These are phyloP conservation scores for Galemys pyrenaicus DNA, from an alignment of 2,113 vertebrate species.

Conservation along the genomic window DNA sequence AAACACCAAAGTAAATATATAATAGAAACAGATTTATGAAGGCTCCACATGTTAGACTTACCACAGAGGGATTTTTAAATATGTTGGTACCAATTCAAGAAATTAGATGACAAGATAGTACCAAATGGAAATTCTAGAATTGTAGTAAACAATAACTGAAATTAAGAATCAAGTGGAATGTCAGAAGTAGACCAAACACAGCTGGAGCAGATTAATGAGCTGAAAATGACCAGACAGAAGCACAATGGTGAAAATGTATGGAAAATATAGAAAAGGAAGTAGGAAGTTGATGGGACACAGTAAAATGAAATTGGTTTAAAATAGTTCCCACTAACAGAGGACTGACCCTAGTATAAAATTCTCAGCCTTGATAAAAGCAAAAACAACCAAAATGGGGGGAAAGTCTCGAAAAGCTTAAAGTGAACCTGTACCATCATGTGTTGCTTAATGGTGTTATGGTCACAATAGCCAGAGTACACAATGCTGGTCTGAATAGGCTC, in stretches of 20 bases:
- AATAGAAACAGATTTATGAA: background rate
- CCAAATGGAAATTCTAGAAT: constrained; percentile 41
- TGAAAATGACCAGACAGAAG: constrained; percentile 3
- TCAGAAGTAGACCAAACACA: constrained; percentile 5
- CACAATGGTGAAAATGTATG: background rate
- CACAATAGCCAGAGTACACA: no score
- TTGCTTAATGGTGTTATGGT: no score
- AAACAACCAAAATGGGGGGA: background rate
- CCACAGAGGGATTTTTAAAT: constrained; percentile 22
- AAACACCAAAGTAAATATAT: background rate
- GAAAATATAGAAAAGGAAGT: constrained; percentile 11
- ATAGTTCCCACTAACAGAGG: background rate
- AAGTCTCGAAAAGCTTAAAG: background rate
- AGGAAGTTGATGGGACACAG: background rate
- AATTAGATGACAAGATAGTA: background rate
- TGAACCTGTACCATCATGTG: background rate
- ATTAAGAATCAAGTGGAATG: constrained; percentile 12
- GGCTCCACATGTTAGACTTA: background rate
- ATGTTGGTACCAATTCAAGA: background rate
- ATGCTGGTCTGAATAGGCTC: no score
- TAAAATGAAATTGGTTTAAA: constrained; percentile 41
- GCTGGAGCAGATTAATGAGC: background rate
- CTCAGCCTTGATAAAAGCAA: background rate
- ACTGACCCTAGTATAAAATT: background rate
- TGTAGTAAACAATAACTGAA: background rate